Conservation (phyloP, 2,888 invertebrate genomes). For the Cataglyphis livida region DNA sequence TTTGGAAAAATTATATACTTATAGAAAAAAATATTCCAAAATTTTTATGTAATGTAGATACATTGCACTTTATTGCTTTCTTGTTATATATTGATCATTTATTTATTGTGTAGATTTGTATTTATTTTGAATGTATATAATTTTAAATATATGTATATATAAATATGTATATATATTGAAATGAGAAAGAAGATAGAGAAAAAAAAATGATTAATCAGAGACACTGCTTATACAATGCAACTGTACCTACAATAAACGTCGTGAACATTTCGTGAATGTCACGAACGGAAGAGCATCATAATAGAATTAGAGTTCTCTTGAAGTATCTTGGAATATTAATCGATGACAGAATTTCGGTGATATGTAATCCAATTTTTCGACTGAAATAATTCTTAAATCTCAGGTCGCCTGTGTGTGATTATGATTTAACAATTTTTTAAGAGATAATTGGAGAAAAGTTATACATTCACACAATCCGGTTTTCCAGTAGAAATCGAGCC, state of each 20-base stretch:
- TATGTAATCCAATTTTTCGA: conserved; percentile 25
- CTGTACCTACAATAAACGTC: neutral
- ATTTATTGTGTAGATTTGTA: conserved; percentile 2
- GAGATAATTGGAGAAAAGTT: conserved; percentile 46
- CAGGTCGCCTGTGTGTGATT: neutral
- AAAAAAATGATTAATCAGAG: conserved; percentile 31
- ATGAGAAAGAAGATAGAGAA: neutral
- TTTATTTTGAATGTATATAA: conserved; percentile 1
- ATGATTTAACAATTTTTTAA: neutral
- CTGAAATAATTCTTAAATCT: conserved; percentile 18
- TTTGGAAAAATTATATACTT: conserved; percentile 32
- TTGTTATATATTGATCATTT: conserved; percentile 19
- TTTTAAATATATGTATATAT: neutral
- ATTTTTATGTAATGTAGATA: conserved; percentile 16
- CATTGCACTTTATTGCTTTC: conserved; percentile 33
- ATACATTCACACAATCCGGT: conserved; percentile 86
- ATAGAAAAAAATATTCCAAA: conserved; percentile 22
- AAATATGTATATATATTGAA: neutral
- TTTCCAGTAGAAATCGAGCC: conserved; percentile 76
- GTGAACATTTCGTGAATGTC: conserved; percentile 17
- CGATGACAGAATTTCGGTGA: conserved; percentile 5
- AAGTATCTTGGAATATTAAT: neutral
- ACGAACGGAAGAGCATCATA: conserved; percentile 61
- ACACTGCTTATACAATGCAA: neutral
- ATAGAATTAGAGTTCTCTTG: conserved; percentile 3